phyloP scores from a whole-genome alignment of 2,888 invertebrate genomes.

The Cantharis nigra region DNA sequence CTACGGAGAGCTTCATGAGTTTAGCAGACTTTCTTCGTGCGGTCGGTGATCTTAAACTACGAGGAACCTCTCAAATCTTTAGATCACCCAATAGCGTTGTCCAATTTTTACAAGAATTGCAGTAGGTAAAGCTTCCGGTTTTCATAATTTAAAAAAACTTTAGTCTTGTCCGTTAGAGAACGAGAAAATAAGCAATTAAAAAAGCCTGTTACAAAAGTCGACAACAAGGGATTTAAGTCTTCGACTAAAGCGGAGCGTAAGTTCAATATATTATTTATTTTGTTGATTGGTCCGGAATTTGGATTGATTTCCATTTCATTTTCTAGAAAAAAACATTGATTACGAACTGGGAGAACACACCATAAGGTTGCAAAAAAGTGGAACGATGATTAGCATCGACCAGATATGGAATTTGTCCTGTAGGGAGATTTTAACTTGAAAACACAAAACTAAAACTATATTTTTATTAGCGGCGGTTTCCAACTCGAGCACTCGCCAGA shows the following conservation, averaged over 20 bases:
- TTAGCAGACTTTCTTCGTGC: slow-evolving; percentile 62
- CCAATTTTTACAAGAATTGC: slow-evolving; percentile 40
- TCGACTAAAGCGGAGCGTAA: neutral
- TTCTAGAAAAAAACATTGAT: slow-evolving; percentile 16
- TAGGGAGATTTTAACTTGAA: slow-evolving; percentile 21
- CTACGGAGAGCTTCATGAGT: slow-evolving; percentile 48
- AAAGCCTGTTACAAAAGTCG: neutral
- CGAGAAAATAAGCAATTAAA: neutral
- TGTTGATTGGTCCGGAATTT: too few relatives aligned
- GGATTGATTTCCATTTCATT: too few relatives aligned
- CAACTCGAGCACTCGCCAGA: slow-evolving; percentile 40
- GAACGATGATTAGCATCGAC: slow-evolving; percentile 61
- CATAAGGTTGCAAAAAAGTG: slow-evolving; percentile 61
- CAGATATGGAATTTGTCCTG: slow-evolving; percentile 58
- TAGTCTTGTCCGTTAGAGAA: neutral
- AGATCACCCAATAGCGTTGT: slow-evolving; percentile 59
- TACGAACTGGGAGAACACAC: slow-evolving; percentile 64
- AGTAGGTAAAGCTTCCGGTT: slow-evolving; percentile 12
- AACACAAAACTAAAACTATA: neutral
- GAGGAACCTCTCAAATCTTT: slow-evolving; percentile 70
- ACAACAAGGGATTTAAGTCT: neutral
- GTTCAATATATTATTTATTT: neutral
- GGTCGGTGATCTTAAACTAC: slow-evolving; percentile 67
- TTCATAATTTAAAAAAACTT: neutral
- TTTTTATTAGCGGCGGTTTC: slow-evolving; percentile 43